Evolutionary conservation across 2,888 invertebrate genomes (phyloP), one percentile per base, ranked within the genome.

Genomic region (Aphodius sticticus): DNA sequence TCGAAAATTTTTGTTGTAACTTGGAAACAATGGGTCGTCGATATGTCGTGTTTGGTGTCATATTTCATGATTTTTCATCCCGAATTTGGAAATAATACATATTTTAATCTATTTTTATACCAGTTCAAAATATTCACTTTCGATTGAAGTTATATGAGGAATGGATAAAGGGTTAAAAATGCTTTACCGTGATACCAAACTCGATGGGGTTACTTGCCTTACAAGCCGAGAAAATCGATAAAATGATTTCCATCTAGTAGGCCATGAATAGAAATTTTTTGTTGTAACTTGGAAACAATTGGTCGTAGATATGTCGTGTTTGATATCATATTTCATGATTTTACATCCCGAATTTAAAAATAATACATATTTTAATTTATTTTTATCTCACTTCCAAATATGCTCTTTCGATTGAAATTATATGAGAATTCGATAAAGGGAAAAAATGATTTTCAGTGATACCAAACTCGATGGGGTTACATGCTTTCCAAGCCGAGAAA

Each of bases 51-150:
- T 53, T 53, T 7, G 53, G 53, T 53, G 53, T 53, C 53, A 53
- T 53, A 53, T 53, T 53, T 3, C 2, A 53, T 53, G 53, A 53
- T 53, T 53, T 53, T 53, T 53, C 12, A 12, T 53, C 53, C 53
- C 1, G 9, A 53, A 9, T 53, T 53, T 53, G 4, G 12, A 53
- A 53, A 53, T 53, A 53, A 53, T 79, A 53, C 69, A 53, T 80
- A 53, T 53, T 53, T 3, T 2, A 9, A 12, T 53, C 53, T 53
- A 53, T 5, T 53, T 7, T 53, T 53, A 9, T 53, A 0, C 12
- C 1, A 53, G 2, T 53, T 12, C 1, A 5, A 53, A 53, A 53
- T 3, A 53, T 53, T 53, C 12, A 53, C 7, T 5, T 53, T 53
- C 6, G 2, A 5, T 9, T 53, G 12, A 53, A 53, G 1, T 53